Base-by-base conservation (phyloP, 2,797 vertebrate species). In the Bufotes viridis region DNA sequence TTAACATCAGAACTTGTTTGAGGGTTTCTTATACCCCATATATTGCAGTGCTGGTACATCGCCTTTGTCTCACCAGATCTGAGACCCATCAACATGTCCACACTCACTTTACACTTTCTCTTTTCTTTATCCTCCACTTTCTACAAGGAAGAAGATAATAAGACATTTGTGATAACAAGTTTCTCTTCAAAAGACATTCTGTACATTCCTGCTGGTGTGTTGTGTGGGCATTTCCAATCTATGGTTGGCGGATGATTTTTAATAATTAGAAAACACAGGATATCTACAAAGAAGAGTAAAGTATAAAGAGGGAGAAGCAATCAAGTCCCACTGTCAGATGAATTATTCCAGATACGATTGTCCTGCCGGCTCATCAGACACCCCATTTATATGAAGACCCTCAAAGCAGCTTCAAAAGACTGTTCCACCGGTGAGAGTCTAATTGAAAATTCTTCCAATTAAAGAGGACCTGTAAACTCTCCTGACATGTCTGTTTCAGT, bases 91-190 rank as follows among this genome's bases (percentile, higher is more conserved):
- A 89, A 86, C 74, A 78, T 86, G 79, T 89, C 70, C 79, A 78
- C 88, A 82, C 88, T 89, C 83, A 85, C 82, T 88, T 87, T 85
- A 75, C 79, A 89, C 79, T 86, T 86, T 86, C 84, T 49, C 78
- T 86, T 49, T 86, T 74, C 61, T 82, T 63, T 86, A 78, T 86
- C 22, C n/a, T 82, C 29, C 57, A 86, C 75, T 78, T 82, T 82
- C 88, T 78, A 82, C 24, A 70, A 85, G 61, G 70, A 88, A 81
- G 49, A 49, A 81, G 76, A 85, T 81, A 81, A 86, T 78, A 89
- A 65, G 49, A 60, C 60, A 78, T 82, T 29, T 42, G 20, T 24
- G 82, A 82, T 75, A 85, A 63, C 18, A 58, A 12, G 20, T 57
- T 79, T 65, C 18, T 26, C 84, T 82, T 89, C 72, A 82, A 89